These are phyloP conservation scores for Poecile montanus DNA, from an alignment of 2,797 vertebrate species.

Conservation along the genomic window DNA sequence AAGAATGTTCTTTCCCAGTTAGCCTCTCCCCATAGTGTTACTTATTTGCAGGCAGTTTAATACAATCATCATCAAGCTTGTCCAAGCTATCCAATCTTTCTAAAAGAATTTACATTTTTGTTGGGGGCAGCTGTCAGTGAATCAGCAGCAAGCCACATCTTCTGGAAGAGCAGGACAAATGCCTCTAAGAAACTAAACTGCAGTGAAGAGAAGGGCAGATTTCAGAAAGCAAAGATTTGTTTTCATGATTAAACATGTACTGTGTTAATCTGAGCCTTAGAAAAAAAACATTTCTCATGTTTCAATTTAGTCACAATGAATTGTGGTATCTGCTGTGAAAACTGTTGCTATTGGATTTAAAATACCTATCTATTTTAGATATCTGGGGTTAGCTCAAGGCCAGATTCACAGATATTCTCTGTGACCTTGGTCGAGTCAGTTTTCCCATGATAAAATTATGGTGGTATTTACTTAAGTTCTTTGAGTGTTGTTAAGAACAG, in stretches of 20 bases:
- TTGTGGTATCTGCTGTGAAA: background rate
- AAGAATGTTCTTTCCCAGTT: background rate
- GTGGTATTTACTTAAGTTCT: background rate
- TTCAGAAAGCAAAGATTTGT: background rate
- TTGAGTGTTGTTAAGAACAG: background rate
- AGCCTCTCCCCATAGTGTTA: background rate
- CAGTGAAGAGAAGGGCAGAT: background rate
- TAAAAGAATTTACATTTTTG: background rate
- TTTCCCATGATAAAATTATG: background rate
- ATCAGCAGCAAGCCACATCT: background rate
- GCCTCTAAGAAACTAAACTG: background rate
- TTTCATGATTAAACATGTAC: background rate
- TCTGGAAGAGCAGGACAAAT: background rate
- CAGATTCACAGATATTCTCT: background rate
- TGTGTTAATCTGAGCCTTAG: background rate
- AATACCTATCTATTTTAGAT: background rate
- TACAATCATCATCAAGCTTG: background rate
- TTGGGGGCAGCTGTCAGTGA: background rate
- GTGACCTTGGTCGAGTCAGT: background rate
- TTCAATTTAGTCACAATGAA: background rate
- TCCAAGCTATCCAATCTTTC: background rate
- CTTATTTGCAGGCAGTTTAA: background rate
- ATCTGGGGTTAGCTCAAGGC: background rate
- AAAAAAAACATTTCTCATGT: background rate
- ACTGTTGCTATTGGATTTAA: background rate